These are phyloP conservation scores for Pandemis cinnamomeana DNA, from an alignment of 2,888 invertebrate genomes.

Conservation along the genomic window DNA sequence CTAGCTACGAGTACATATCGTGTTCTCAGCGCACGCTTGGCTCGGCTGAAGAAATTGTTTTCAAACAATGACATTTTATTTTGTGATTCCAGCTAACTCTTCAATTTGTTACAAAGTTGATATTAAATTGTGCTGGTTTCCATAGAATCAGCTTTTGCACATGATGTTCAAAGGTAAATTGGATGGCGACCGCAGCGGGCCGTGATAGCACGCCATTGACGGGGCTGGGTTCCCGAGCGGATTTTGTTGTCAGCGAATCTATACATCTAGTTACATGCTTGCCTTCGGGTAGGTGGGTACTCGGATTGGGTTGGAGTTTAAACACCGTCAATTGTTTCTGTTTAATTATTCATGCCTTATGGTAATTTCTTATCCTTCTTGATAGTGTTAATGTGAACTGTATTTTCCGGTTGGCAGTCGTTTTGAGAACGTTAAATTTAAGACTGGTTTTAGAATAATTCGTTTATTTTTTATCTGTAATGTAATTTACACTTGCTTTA, in stretches of 20 bases:
- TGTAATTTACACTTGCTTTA: no score
- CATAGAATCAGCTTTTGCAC: slow-evolving; percentile 49
- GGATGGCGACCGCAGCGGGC: slow-evolving; percentile 68
- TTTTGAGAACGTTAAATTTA: not conserved
- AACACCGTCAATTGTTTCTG: slow-evolving; percentile 23
- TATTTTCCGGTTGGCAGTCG: not conserved
- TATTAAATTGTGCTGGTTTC: slow-evolving; percentile 37
- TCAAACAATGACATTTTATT: slow-evolving; percentile 8
- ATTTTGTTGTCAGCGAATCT: slow-evolving; percentile 52
- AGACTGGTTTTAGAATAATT: not conserved
- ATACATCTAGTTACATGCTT: slow-evolving; percentile 44
- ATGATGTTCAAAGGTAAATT: slow-evolving; percentile 73
- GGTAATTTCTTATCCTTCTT: slow-evolving; percentile 16
- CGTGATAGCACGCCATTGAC: slow-evolving; percentile 45
- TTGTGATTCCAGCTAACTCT: slow-evolving; percentile 17
- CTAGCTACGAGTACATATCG: no score
- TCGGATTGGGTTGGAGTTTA: slow-evolving; percentile 25
- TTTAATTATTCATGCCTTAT: slow-evolving; percentile 23
- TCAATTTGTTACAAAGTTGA: slow-evolving; percentile 42
- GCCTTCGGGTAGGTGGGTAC: slow-evolving; percentile 39
- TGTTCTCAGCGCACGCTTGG: slow-evolving; percentile 1
- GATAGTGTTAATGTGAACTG: slow-evolving; percentile 14
- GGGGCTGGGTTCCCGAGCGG: slow-evolving; percentile 49
- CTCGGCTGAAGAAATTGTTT: slow-evolving; percentile 1
- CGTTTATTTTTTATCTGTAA: not conserved